Evolutionary conservation across 2,797 vertebrate genomes (phyloP), one percentile per base, ranked within the genome.

Genomic region (Fistularia commersonii): DNA sequence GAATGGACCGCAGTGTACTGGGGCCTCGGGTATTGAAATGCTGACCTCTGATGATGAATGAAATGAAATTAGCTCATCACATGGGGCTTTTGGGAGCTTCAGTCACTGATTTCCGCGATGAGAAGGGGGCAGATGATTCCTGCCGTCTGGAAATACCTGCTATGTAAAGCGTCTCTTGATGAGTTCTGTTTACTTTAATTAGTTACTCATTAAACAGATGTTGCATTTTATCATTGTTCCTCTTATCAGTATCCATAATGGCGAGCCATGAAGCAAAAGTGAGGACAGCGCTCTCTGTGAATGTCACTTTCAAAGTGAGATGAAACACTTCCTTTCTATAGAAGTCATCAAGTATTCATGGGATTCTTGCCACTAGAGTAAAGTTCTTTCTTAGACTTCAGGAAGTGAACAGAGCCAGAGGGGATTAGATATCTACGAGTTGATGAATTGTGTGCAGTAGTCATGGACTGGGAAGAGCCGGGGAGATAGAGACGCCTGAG

Each of bases 401-500:
- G 83, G 83, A 84, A 83, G 84, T 82, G 85, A 84, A 77, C 81
- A 50, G 82, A 83, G 80, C 77, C 78, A 64, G 75, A 79, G 79
- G 82, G 86, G 85, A 87, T 86, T 86, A 87, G 86, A 88, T 83
- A 83, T 82, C 73, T 76, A 76, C 62, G 69, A 80, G 74, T 87
- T 87, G 83, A 84, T 89, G 88, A 87, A 90, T 86, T 84, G 79
- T 88, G 86, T 87, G 90, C 83, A 76, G 87, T 84, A 80, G 86
- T 86, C 85, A 89, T 77, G 81, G 87, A 80, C 79, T 77, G 82
- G 75, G 77, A 80, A 86, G 84, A 80, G 72, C 56, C 36, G 48
- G 66, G 45, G 76, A 82, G 86, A 90, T 88, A 87, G 82, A 85
- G 83, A 82, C 80, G 84, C 79, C 80, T 80, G 71, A 84, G 80